Evolutionary conservation across 2,888 invertebrate genomes (phyloP).

Genomic region (Silvanus unidentatus): DNA sequence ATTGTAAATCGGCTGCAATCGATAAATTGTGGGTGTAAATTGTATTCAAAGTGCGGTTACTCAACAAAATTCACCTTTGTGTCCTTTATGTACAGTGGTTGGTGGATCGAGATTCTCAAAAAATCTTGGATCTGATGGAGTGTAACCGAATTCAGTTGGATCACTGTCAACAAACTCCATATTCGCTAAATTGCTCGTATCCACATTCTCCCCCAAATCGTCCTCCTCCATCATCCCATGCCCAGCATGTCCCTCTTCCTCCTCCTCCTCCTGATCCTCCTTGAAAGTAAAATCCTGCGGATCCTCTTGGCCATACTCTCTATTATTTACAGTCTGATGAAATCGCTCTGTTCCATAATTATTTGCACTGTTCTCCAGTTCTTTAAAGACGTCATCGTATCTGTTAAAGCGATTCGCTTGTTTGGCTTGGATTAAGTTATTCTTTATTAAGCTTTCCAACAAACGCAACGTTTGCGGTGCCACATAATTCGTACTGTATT

Average conservation of each 20-base stretch:
- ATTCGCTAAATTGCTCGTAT: conserved; percentile 15
- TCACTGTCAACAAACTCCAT: conserved; percentile 28
- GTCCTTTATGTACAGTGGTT: neutral
- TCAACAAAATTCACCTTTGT: neutral
- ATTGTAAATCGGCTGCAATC: no score
- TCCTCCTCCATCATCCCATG: conserved; percentile 20
- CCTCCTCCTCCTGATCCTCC: neutral
- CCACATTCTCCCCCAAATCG: conserved; percentile 10
- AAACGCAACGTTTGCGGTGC: neutral
- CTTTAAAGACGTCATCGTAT: neutral
- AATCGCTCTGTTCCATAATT: no score
- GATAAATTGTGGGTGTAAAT: no score
- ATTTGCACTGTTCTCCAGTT: neutral
- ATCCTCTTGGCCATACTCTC: neutral
- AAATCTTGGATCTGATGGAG: conserved; percentile 42
- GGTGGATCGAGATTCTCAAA: conserved; percentile 33
- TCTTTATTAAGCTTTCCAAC: no score
- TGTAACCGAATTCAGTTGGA: conserved; percentile 40
- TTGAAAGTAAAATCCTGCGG: neutral
- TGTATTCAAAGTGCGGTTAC: no score
- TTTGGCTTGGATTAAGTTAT: neutral
- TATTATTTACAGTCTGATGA: no score
- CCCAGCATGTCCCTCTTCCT: neutral
- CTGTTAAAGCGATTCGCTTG: neutral
- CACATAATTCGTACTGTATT: neutral